Evolutionary conservation across 2,888 invertebrate genomes (phyloP).

Genomic region (Lathronympha strigana): DNA sequence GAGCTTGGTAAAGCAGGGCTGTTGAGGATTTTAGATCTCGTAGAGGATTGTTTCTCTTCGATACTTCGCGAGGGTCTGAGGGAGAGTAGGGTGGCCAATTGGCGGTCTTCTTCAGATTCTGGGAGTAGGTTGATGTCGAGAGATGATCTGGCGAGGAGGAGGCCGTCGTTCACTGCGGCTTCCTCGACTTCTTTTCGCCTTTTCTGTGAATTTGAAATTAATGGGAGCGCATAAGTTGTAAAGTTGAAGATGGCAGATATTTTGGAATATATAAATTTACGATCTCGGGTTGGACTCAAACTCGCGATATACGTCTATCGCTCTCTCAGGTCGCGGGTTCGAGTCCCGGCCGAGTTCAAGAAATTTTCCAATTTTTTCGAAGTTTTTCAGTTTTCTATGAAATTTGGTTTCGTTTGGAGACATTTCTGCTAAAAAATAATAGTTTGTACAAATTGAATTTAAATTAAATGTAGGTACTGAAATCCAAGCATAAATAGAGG

Average conservation of each 20-base stretch:
- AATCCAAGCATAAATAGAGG: too few species aligned
- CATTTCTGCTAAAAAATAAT: too few species aligned
- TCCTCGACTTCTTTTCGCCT: constrained; percentile 90
- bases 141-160: constrained; percentile 89
- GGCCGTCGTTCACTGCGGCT: constrained; percentile 87
- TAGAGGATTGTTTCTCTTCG: constrained; percentile 80
- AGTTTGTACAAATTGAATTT: too few species aligned
- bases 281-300: neutral
- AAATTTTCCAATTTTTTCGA: too few species aligned
- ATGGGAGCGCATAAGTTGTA: too few species aligned
- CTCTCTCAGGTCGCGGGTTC: too few species aligned
- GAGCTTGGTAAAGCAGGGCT: constrained; percentile 84
- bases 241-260: neutral
- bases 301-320: too few species aligned
- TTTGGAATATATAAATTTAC: too few species aligned
- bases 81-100: constrained; percentile 90
- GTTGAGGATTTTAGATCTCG: constrained; percentile 79
- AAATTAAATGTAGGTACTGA: too few species aligned
- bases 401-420: too few species aligned
- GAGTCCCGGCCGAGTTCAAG: too few species aligned
- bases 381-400: too few species aligned
- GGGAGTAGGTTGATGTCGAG: constrained; percentile 90
- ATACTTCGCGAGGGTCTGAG: constrained; percentile 86
- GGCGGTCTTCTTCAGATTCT: constrained; percentile 91
- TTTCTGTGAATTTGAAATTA: constrained; percentile 61